Conservation (phyloP, 1,140 invertebrate genomes). For the Maniola jurtina region DNA sequence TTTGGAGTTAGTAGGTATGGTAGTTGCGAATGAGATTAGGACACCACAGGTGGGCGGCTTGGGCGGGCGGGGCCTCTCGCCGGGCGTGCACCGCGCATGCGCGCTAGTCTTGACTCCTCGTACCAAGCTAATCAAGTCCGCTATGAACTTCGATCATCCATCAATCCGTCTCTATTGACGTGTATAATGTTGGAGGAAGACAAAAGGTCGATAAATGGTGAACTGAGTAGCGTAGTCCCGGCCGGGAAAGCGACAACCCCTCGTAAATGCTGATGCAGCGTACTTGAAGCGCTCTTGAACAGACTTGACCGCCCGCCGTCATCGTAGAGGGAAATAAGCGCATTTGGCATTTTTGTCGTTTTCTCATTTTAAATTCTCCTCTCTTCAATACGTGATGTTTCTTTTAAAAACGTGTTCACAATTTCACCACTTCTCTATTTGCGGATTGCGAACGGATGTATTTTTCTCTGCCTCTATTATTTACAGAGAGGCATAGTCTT, state of each 20-base stretch:
- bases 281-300: conserved; percentile 49
- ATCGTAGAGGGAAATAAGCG: conserved; percentile 49
- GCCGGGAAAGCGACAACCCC: conserved; percentile 45
- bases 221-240: conserved; percentile 48
- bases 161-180: conserved; percentile 57
- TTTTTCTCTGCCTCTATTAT: not conserved
- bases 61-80: conserved; percentile 56
- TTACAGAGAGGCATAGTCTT: not conserved
- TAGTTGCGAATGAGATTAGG: conserved; percentile 49
- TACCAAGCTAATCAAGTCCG: conserved; percentile 49
- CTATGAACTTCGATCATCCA: conserved; percentile 44
- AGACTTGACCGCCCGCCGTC: conserved; percentile 67
- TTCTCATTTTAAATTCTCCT: conserved; percentile 9
- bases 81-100: conserved; percentile 66
- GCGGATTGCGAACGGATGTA: not conserved
- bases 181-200: conserved; percentile 59
- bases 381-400: conserved; percentile 11
- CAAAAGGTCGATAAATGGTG: conserved; percentile 44
- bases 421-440: conserved; percentile 6
- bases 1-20: conserved; percentile 47
- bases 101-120: conserved; percentile 42
- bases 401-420: conserved; percentile 2
- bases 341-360: conserved; percentile 44
- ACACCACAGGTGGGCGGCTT: conserved; percentile 71
- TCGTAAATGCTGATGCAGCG: conserved; percentile 56